Conservation (phyloP, 2,113 vertebrate species). For the Copsychus sechellarum region DNA sequence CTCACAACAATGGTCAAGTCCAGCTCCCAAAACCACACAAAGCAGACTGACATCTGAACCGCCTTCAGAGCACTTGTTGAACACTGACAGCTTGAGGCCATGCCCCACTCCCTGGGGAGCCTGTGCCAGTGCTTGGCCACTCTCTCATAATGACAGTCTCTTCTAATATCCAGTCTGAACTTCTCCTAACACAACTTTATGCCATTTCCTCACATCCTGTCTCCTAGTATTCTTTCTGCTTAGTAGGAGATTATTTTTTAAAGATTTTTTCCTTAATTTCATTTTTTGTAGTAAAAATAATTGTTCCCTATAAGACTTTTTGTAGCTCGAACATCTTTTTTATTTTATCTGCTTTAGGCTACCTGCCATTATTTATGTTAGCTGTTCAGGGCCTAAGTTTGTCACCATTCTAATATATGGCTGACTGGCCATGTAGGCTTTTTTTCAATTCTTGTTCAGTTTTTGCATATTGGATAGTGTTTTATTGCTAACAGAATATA, state of each 20-base stretch:
- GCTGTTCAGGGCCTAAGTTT: background rate
- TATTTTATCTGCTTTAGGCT: background rate
- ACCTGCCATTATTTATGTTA: background rate
- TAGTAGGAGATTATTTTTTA: background rate
- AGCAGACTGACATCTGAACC: background rate
- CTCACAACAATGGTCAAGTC: accelerated
- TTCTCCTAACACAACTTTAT: background rate
- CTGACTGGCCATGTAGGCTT: background rate
- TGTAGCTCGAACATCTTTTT: background rate
- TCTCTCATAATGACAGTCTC: background rate
- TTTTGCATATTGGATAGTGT: background rate
- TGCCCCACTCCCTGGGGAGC: background rate
- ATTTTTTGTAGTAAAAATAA: background rate
- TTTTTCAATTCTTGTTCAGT: background rate
- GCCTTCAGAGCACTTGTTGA: background rate
- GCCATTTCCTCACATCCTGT: background rate
- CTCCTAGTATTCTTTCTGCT: background rate
- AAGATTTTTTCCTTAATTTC: background rate
- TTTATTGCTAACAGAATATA: background rate
- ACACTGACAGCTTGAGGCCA: background rate
- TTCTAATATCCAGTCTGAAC: background rate
- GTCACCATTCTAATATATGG: background rate
- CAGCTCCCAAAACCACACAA: background rate
- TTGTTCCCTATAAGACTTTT: background rate
- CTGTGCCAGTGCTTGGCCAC: background rate